Evolutionary conservation across 2,113 vertebrate genomes (phyloP).

Genomic region (Notechis scutatus): DNA sequence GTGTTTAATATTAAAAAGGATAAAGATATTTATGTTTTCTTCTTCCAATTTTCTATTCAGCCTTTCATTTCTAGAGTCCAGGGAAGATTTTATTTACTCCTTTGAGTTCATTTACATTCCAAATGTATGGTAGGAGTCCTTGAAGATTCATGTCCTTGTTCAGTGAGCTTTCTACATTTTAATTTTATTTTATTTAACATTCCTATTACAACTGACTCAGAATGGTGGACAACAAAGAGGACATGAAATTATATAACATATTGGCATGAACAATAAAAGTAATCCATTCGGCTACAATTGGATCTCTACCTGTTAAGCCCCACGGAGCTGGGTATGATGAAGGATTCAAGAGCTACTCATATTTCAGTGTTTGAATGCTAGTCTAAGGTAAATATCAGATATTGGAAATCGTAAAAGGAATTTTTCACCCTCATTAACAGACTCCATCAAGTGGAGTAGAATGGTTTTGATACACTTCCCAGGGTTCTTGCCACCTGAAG

Average conservation of each 20-base stretch:
- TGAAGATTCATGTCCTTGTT: not conserved
- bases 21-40: not conserved
- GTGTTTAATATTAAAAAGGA: not conserved
- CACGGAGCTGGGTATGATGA: not conserved
- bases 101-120: not conserved
- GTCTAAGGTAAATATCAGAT: not conserved
- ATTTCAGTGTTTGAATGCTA: not conserved
- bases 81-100: not conserved
- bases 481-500: not conserved
- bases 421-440: not conserved
- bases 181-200: not conserved
- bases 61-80: not conserved
- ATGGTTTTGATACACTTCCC: not conserved
- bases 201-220: not conserved
- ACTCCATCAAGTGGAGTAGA: not conserved
- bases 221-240: not conserved
- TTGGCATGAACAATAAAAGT: not conserved
- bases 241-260: not conserved
- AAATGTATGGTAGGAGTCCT: not conserved
- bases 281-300: not conserved
- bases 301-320: not conserved
- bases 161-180: not conserved
- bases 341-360: not conserved
- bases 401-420: not conserved
- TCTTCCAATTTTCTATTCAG: not conserved